These are phyloP conservation scores for Apantesis nais DNA, from an alignment of 2,888 invertebrate species.

Conservation along the genomic window DNA sequence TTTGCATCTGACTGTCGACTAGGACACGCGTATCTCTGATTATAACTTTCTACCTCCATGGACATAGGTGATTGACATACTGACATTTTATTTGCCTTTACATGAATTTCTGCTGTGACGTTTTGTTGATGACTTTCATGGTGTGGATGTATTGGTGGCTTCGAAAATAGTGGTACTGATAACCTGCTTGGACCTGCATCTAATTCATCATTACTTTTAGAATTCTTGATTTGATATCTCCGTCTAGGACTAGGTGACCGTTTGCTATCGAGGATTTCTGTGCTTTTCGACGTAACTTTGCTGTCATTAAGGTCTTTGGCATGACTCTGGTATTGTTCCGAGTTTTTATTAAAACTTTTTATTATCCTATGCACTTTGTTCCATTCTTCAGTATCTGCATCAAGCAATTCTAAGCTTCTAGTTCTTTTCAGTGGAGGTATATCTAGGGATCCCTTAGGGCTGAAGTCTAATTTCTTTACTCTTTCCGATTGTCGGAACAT, in stretches of 20 bases:
- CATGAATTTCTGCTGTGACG: constrained; percentile 80
- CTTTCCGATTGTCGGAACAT: constrained; percentile 85
- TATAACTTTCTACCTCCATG: constrained; percentile 66
- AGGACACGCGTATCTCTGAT: constrained; percentile 66
- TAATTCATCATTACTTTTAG: constrained; percentile 76
- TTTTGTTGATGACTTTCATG: constrained; percentile 63
- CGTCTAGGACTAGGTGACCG: constrained; percentile 70
- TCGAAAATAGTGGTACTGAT: constrained; percentile 63
- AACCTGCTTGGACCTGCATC: constrained; percentile 71
- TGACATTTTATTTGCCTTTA: constrained; percentile 72
- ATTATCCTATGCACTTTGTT: constrained; percentile 72
- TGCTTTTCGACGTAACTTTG: constrained; percentile 81
- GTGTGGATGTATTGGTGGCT: constrained; percentile 49
- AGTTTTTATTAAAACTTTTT: constrained; percentile 71
- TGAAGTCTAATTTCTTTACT: constrained; percentile 75
- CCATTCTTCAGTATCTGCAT: constrained; percentile 71
- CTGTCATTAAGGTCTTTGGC: constrained; percentile 76
- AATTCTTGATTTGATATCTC: constrained; percentile 68
- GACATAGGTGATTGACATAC: constrained; percentile 76
- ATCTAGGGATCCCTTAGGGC: constrained; percentile 82
- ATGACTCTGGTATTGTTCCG: constrained; percentile 70
- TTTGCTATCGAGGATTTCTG: constrained; percentile 75
- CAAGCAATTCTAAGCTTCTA: constrained; percentile 88
- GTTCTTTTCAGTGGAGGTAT: constrained; percentile 88
- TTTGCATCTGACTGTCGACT: constrained; percentile 70